Base-by-base conservation (phyloP, 2,797 vertebrate genomes). In the Tadarida brasiliensis region DNA sequence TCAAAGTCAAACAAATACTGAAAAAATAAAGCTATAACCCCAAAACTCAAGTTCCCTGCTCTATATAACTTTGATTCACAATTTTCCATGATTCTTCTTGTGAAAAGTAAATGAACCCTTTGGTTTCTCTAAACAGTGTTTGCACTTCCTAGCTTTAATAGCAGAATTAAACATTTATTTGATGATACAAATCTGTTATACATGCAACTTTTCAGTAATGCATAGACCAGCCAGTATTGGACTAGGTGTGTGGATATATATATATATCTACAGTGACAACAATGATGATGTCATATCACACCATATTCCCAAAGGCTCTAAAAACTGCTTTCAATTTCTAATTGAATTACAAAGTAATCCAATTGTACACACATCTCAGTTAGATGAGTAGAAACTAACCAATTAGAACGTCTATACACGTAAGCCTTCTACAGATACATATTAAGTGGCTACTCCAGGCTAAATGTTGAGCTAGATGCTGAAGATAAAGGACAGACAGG, bases 251-350 rank as follows among this genome's bases (percentile, higher is more conserved):
- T 33, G 3, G n/a, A n/a, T 30, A 63, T 30, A 63, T n/a, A 63
- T 65, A 6, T 63, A 6, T 33, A 68, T 44, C 56, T 33, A 28
- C 35, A 70, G n/a, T 71, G 78, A 68, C 26, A 88, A 86, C 49
- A 85, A 5, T 30, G 26, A 73, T 96, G 90, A 87, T 20, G 74
- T 47, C 44, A 89, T 51, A 80, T 59, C 67, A 78, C 30, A 94
- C 35, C 44, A 81, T 39, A 80, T 93, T 93, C 77, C 85, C 49
- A 68, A 57, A 86, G 22, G 28, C 22, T 80, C 47, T 77, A 80
- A 59, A 87, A 65, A 35, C 11, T 86, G 26, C 30, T 92, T 84
- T 87, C 77, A 82, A 95, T 95, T 91, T 80, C 73, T 85, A 74
- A 49, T 8, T 93, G 12, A 39, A 54, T 15, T 87, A 82, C 82